phyloP scores from a whole-genome alignment of 1,140 invertebrate genomes.

The Bombus consobrinus region DNA sequence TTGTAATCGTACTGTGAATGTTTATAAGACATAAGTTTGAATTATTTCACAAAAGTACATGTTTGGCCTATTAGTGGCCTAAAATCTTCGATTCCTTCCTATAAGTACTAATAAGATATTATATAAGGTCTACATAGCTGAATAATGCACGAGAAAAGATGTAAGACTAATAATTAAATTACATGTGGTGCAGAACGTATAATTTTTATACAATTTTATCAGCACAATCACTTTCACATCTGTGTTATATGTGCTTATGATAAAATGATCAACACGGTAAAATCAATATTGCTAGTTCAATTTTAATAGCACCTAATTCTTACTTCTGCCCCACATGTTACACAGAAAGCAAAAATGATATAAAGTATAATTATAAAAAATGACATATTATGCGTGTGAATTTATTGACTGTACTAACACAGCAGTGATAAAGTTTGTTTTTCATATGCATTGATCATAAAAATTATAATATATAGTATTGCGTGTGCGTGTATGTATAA shows the following conservation, averaged over 20 bases:
- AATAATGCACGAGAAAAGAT: constrained; percentile 46
- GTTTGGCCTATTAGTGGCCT: constrained; percentile 57
- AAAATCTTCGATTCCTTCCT: constrained; percentile 59
- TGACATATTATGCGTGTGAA: constrained; percentile 49
- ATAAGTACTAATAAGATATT: constrained; percentile 61
- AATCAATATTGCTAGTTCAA: constrained; percentile 34
- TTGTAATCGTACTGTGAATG: constrained; percentile 11
- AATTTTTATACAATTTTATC: constrained; percentile 45
- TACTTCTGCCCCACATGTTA: constrained; percentile 50
- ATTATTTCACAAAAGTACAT: constrained; percentile 55
- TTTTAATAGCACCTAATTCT: constrained; percentile 31
- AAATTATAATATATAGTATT: constrained; percentile 53
- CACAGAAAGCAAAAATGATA: constrained; percentile 28
- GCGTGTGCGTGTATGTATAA: constrained; percentile 51
- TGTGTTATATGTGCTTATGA: constrained; percentile 27
- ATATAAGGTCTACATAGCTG: constrained; percentile 56
- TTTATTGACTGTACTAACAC: constrained; percentile 54
- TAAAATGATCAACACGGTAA: constrained; percentile 30
- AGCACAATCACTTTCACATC: constrained; percentile 24
- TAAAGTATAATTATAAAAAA: constrained; percentile 44
- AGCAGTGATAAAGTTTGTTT: constrained; percentile 48
- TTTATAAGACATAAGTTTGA: constrained; percentile 33
- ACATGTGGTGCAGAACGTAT: constrained; percentile 50
- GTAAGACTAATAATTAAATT: constrained; percentile 58
- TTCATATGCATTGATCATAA: constrained; percentile 50